Conservation (phyloP, 1,140 invertebrate genomes). For the Telenomus remus region DNA sequence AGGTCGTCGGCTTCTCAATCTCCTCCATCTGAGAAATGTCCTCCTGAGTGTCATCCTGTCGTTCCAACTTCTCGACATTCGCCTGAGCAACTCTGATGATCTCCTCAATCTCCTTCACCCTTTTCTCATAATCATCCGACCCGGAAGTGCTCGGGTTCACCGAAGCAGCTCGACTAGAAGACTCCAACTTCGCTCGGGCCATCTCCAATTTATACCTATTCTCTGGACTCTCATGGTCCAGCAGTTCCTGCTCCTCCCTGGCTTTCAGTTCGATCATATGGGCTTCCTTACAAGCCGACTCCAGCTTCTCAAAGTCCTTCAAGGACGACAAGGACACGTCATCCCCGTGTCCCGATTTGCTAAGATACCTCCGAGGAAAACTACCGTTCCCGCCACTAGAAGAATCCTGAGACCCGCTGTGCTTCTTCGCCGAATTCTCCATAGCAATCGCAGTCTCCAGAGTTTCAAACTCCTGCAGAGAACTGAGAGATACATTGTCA, state of each 20-base stretch:
- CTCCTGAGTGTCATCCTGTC: constrained; percentile 75
- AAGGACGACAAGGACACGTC: constrained; percentile 93
- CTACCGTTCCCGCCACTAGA: constrained; percentile 81
- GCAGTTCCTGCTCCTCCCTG: constrained; percentile 88
- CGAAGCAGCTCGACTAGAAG: constrained; percentile 61
- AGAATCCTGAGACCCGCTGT: constrained; percentile 84
- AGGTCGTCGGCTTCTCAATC: constrained; percentile 54
- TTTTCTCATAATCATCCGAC: constrained; percentile 81
- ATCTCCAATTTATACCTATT: constrained; percentile 73
- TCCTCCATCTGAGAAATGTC: constrained; percentile 74
- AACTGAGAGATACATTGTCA: constrained; percentile 93
- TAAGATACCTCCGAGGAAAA: constrained; percentile 79
- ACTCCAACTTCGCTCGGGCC: constrained; percentile 62
- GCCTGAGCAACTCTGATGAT: constrained; percentile 83
- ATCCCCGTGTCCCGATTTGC: constrained; percentile 86
- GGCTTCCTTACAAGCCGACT: constrained; percentile 89
- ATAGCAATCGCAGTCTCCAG: constrained; percentile 87
- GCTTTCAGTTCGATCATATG: constrained; percentile 88
- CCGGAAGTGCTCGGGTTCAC: constrained; percentile 78
- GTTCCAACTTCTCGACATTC: constrained; percentile 81
- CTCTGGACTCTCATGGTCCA: constrained; percentile 84
- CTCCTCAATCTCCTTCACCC: constrained; percentile 84
- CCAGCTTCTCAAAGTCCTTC: constrained; percentile 95
- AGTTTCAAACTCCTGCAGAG: constrained; percentile 94
- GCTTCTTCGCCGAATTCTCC: constrained; percentile 77